A percentile compares a stretch with the other conserved stretches of the same genome.
Evolutionary conservation across 2,888 invertebrate genomes (phyloP).

Genomic region (Drosophila dives): DNA sequence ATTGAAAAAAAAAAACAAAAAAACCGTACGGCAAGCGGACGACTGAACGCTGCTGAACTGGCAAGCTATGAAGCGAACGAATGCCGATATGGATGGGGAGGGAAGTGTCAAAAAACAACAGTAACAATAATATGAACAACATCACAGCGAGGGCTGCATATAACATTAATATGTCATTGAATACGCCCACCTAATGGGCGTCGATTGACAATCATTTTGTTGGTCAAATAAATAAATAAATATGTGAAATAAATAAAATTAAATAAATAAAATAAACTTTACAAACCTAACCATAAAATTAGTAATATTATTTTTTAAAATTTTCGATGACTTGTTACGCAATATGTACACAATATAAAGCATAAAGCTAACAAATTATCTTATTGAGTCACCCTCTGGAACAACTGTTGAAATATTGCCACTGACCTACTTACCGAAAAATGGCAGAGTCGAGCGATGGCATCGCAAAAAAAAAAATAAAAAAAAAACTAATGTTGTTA

Average conservation of each 20-base stretch:
- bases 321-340: too few species aligned
- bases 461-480: neutral
- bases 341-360: too few species aligned
- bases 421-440: slow-evolving; percentile 71
- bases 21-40: slow-evolving; percentile 22
- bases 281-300: too few species aligned
- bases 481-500: slow-evolving; percentile 17
- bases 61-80: slow-evolving; percentile 28
- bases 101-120: slow-evolving; percentile 44
- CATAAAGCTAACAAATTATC: too few species aligned
- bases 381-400: slow-evolving; percentile 36
- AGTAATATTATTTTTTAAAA: too few species aligned
- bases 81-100: slow-evolving; percentile 8
- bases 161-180: neutral
- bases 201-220: neutral
- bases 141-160: slow-evolving; percentile 19
- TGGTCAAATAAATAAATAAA: neutral
- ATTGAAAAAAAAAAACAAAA: slow-evolving; percentile 16
- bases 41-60: slow-evolving; percentile 11
- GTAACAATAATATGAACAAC: slow-evolving; percentile 48
- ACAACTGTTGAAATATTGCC: slow-evolving; percentile 41
- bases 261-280: too few species aligned
- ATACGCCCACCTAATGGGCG: too few species aligned
- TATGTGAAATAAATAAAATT: too few species aligned
- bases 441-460: slow-evolving; percentile 27